Evolutionary conservation across 2,797 vertebrate species (phyloP).

Genomic region (Geotrypetes seraphini): DNA sequence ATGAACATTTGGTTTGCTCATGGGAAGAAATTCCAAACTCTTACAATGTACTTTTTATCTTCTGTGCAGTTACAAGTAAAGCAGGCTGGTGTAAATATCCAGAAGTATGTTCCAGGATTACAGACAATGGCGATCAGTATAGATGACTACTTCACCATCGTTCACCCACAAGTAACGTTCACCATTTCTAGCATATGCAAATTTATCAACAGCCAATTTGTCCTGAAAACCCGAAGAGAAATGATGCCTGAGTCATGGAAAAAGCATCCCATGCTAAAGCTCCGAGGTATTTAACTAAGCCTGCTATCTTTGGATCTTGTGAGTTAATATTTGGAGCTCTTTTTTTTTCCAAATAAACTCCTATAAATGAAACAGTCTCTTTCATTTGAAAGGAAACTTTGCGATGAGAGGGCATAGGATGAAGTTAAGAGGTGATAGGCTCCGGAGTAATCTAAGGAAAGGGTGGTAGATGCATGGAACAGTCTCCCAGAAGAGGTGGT

Average conservation of each 20-base stretch:
- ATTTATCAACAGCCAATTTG: constrained; percentile 50
- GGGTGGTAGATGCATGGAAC: no score
- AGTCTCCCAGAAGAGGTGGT: no score
- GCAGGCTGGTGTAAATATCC: constrained; percentile 60
- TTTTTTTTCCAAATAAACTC: no score
- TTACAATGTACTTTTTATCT: no score
- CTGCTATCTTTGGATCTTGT: neutral
- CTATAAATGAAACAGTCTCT: no score
- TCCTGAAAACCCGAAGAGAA: constrained; percentile 48
- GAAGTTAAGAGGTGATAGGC: no score
- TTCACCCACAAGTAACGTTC: constrained; percentile 56
- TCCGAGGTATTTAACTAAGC: constrained; percentile 37
- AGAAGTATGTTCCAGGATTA: constrained; percentile 58
- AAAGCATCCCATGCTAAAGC: constrained; percentile 39
- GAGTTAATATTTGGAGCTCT: no score
- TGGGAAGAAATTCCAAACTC: no score
- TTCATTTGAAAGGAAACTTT: no score
- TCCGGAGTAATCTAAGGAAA: no score
- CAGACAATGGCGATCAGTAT: constrained; percentile 31
- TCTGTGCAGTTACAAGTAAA: constrained; percentile 51
- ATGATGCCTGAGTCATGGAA: constrained; percentile 30
- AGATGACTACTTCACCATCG: constrained; percentile 54
- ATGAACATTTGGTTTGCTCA: no score
- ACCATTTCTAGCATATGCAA: constrained; percentile 48
- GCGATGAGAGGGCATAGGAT: no score